A percentile compares a stretch with the other conserved stretches of the same genome.
These are phyloP conservation scores for Limnothrissa miodon DNA, from an alignment of 2,113 vertebrate species.

Conservation along the genomic window DNA sequence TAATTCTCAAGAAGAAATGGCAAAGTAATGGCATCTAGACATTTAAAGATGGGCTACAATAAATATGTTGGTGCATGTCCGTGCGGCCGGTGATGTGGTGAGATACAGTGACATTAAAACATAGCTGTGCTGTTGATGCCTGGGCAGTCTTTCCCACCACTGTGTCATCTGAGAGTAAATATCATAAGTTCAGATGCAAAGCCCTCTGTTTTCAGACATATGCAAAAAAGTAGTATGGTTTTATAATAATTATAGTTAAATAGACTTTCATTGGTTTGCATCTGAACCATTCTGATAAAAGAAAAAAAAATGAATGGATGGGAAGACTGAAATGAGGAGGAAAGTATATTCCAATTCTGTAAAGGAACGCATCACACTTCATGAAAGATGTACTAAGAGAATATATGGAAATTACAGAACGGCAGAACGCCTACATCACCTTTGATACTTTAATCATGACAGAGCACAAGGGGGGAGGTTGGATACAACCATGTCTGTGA, in stretches of 20 bases:
- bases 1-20: background rate
- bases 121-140: background rate
- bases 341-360: background rate
- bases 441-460: conserved; percentile 53
- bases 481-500: conserved; percentile 34
- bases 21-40: background rate
- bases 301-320: background rate
- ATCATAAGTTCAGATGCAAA: too few species aligned
- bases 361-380: background rate
- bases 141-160: background rate
- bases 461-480: conserved; percentile 37
- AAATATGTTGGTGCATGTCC: background rate
- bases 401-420: conserved; percentile 36
- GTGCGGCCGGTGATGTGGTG: background rate
- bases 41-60: background rate
- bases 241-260: too few species aligned
- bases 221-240: too few species aligned
- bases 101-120: background rate
- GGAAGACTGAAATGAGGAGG: background rate
- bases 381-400: background rate
- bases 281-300: too few species aligned
- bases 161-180: background rate
- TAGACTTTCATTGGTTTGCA: too few species aligned
- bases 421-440: conserved; percentile 44
- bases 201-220: too few species aligned